Percentiles rank a stretch among this genome's conserved stretches.
Conservation (phyloP, 2,113 vertebrate species). For the Nestor notabilis region DNA sequence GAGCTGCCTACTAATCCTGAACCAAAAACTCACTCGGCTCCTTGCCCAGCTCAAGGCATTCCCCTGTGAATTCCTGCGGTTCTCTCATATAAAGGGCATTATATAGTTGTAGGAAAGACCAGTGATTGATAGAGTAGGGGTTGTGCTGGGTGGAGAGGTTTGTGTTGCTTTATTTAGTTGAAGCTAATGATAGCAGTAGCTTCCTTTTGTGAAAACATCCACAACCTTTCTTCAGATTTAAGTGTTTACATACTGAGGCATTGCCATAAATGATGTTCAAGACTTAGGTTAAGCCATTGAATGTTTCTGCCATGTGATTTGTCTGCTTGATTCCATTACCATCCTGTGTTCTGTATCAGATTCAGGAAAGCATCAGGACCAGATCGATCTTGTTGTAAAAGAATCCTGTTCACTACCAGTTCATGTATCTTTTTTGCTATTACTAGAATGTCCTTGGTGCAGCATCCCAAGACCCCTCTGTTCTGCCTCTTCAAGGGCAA, state of each 20-base stretch:
- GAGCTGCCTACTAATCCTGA: neutral
- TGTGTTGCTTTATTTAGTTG: neutral
- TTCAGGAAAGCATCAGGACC: neutral
- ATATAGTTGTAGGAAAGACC: neutral
- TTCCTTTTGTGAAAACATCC: neutral
- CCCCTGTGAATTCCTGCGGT: neutral
- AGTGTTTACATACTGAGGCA: neutral
- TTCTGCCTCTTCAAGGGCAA: neutral
- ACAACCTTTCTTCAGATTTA: neutral
- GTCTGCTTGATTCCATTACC: neutral
- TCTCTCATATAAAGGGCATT: neutral
- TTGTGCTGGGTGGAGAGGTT: neutral
- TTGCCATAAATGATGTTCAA: neutral
- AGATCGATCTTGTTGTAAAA: neutral
- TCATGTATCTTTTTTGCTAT: neutral
- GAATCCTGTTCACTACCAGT: neutral
- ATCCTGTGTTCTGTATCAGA: neutral
- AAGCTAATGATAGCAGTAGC: neutral
- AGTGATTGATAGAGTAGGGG: accelerated
- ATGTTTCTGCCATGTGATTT: neutral
- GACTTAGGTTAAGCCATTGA: neutral
- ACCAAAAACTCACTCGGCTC: neutral
- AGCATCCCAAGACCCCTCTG: neutral
- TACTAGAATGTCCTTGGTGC: neutral
- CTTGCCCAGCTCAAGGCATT: neutral